phyloP scores from a whole-genome alignment of 2,888 invertebrate genomes.

The Aleiodes leptofemur region DNA sequence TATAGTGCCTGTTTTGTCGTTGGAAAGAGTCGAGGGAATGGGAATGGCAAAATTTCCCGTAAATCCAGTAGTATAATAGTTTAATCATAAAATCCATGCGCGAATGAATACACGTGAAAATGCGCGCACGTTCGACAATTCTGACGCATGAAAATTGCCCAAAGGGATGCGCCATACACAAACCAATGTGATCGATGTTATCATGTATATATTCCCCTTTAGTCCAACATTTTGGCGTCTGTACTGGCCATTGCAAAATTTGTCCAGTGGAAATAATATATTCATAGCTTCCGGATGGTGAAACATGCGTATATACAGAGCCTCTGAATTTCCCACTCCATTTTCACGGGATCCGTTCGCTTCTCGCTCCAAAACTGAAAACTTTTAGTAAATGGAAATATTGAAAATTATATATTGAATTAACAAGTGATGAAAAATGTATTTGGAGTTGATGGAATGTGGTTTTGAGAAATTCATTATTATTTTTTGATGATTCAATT shows the following conservation, averaged over 20 bases:
- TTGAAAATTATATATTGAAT: too few relatives aligned
- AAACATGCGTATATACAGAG: constrained; percentile 59
- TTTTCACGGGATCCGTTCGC: constrained; percentile 40
- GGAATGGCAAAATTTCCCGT: not conserved
- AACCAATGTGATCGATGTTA: constrained; percentile 70
- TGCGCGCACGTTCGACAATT: constrained; percentile 53
- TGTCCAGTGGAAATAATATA: constrained; percentile 73
- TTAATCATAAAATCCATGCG: constrained; percentile 12
- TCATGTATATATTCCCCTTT: constrained; percentile 36
- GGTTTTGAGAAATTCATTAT: too few relatives aligned
- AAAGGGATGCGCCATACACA: constrained; percentile 71
- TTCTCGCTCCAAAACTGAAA: not conserved
- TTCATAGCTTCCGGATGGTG: constrained; percentile 75
- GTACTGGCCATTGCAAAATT: constrained; percentile 59
- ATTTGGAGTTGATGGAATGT: too few relatives aligned
- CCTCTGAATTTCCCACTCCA: constrained; percentile 58
- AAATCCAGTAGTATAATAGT: not conserved
- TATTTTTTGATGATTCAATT: too few relatives aligned
- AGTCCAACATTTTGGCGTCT: not conserved
- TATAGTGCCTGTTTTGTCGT: too few relatives aligned
- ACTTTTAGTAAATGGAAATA: too few relatives aligned
- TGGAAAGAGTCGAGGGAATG: not conserved
- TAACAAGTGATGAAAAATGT: too few relatives aligned
- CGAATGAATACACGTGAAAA: constrained; percentile 17
- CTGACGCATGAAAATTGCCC: constrained; percentile 75